Evolutionary conservation across 2,888 invertebrate genomes (phyloP), one percentile per base, ranked within the genome.

Genomic region (Lasioglossum marginatum): DNA sequence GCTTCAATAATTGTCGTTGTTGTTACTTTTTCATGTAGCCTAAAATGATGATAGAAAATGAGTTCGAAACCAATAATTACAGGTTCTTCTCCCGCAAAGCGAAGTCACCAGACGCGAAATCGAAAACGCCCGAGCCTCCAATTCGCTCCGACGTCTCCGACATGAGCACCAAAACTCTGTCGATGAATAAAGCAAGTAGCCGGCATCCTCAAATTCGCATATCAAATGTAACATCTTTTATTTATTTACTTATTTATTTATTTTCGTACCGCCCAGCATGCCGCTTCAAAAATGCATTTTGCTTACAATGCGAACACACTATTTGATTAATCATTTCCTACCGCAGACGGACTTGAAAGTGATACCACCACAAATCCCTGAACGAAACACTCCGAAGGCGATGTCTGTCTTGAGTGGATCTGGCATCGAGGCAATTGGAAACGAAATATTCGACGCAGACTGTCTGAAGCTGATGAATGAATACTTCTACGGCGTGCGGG

Each of bases 381-480:
- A 96, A n/a, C 92, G 96, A 72, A 97, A 97, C 45, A 96, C 97
- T 16, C 97, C 96, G 43, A 97, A 97, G 87, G 91, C 93, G 48
- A 97, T 98, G 96, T 97, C 98, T 0, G 97, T 97, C 0, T 96
- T 96, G 70, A 96, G 96, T 0, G 97, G 97, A 14, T 97, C 97
- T 0, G 96, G 97, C 0, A 97, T 98, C 0, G 98, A 98, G 93
- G 96, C 97, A 0, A 97, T 98, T 5, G 98, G 98, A 86, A 97
- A 98, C 92, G 98, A 98, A 95, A 97, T 98, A 89, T 98, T 97
- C 92, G 98, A 99, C 93, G 96, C 97, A 0, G 98, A 98, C 87
- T 98, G 98, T 91, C 95, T 99, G 87, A 98, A 98, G 92, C 96
- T 98, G 70, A 99, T 99, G 94, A 99, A 99, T 94, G 99, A 99